Evolutionary conservation across 2,888 invertebrate species (phyloP).

Genomic region (Drosophila mettleri): DNA sequence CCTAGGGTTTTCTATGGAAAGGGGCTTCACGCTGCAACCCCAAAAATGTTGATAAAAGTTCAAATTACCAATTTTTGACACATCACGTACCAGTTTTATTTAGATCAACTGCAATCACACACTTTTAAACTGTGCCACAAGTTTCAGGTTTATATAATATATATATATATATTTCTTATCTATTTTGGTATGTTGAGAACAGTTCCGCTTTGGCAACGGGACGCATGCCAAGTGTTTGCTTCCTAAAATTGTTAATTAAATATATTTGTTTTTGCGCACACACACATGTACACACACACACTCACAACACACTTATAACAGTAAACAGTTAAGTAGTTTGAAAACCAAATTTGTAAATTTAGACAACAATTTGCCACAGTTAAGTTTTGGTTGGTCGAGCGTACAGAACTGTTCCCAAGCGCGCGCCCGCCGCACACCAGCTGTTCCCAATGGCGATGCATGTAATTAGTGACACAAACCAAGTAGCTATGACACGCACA

Average conservation of each 20-base stretch:
- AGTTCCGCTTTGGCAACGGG: slow-evolving; percentile 34
- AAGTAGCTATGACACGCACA: slow-evolving; percentile 12
- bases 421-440: slow-evolving; percentile 27
- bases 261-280: slow-evolving; percentile 22
- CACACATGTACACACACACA: slow-evolving; percentile 11
- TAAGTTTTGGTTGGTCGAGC: slow-evolving; percentile 31
- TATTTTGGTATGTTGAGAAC: slow-evolving; percentile 36
- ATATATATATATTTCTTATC: slow-evolving; percentile 4
- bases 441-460: slow-evolving; percentile 49
- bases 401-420: slow-evolving; percentile 63
- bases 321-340: slow-evolving; percentile 66
- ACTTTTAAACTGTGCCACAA: slow-evolving; percentile 12
- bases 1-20: neutral
- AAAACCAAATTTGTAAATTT: slow-evolving; percentile 9
- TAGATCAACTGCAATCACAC: slow-evolving; percentile 9
- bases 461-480: slow-evolving; percentile 46
- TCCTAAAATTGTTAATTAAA: slow-evolving; percentile 25
- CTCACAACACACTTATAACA: slow-evolving; percentile 48
- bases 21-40: slow-evolving; percentile 16
- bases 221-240: slow-evolving; percentile 9
- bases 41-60: slow-evolving; percentile 7
- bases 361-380: slow-evolving; percentile 64
- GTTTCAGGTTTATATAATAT: slow-evolving; percentile 7
- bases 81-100: slow-evolving; percentile 16
- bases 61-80: slow-evolving; percentile 4